Conservation (phyloP, 2,113 vertebrate genomes). For the Gasterosteus aculeatus region DNA sequence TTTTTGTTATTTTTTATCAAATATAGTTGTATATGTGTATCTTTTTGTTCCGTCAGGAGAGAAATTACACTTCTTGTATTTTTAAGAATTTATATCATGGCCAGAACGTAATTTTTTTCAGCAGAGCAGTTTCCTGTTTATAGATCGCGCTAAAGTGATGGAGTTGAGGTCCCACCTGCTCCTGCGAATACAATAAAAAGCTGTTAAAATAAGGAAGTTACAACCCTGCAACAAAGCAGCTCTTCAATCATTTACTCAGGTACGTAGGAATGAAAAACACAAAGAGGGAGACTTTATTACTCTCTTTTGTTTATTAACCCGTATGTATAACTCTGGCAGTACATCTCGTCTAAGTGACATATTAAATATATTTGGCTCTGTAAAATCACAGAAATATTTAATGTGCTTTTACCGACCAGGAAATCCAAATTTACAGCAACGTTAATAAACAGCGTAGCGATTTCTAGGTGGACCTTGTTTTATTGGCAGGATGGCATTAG, state of each 20-base stretch:
- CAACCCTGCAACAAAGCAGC: neutral
- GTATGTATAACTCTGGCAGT: neutral
- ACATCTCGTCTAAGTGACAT: neutral
- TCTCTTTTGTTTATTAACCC: too few relatives aligned
- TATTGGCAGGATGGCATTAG: neutral
- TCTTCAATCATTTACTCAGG: neutral
- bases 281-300: neutral
- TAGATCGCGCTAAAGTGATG: neutral
- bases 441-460: neutral
- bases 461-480: too few relatives aligned
- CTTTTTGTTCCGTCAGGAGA: too few relatives aligned
- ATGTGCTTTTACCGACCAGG: neutral
- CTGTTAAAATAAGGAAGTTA: neutral
- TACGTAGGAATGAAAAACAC: neutral
- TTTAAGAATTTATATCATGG: too few relatives aligned
- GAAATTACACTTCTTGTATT: too few relatives aligned
- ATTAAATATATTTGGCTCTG: neutral
- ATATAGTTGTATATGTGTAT: too few relatives aligned
- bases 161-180: neutral
- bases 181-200: neutral
- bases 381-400: neutral
- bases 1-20: too few relatives aligned
- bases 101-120: neutral
- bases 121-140: neutral
- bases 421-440: neutral